Percentiles rank a stretch among this genome's conserved stretches.
Conservation (phyloP, 2,113 vertebrate species). For the Cathartes aura region DNA sequence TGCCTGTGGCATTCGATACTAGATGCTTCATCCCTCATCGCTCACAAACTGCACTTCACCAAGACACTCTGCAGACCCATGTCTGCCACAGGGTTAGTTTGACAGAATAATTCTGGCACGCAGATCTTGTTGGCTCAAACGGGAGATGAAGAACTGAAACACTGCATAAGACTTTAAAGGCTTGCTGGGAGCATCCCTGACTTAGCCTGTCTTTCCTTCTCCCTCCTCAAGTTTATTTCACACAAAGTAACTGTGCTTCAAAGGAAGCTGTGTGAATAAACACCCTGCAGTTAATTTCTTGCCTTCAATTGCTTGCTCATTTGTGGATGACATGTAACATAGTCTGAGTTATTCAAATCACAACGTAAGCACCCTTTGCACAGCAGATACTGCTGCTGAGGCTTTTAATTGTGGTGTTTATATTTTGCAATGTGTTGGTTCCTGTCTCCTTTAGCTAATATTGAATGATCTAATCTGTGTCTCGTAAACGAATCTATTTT, state of each 20-base stretch:
- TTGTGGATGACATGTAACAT: slow-evolving; percentile 32
- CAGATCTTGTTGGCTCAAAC: not conserved
- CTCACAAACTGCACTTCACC: not conserved
- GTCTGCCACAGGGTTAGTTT: not conserved
- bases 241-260: slow-evolving; percentile 56
- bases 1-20: not conserved
- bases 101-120: not conserved
- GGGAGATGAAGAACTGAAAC: not conserved
- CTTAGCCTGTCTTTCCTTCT: not conserved
- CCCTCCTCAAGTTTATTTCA: not conserved
- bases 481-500: slow-evolving; percentile 69
- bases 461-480: slow-evolving; percentile 71
- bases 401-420: slow-evolving; percentile 59
- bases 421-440: slow-evolving; percentile 35
- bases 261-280: slow-evolving; percentile 59
- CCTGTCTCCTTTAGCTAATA: slow-evolving; percentile 66
- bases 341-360: not conserved
- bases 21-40: not conserved
- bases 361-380: slow-evolving; percentile 12
- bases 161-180: not conserved
- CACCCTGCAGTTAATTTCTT: slow-evolving; percentile 67
- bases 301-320: slow-evolving; percentile 52
- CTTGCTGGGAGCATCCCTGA: not conserved
- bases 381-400: slow-evolving; percentile 1
- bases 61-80: not conserved